Percentiles rank a stretch among this genome's conserved stretches.
Conservation (phyloP, 2,888 invertebrate species). For the Apodemia hepburni region DNA sequence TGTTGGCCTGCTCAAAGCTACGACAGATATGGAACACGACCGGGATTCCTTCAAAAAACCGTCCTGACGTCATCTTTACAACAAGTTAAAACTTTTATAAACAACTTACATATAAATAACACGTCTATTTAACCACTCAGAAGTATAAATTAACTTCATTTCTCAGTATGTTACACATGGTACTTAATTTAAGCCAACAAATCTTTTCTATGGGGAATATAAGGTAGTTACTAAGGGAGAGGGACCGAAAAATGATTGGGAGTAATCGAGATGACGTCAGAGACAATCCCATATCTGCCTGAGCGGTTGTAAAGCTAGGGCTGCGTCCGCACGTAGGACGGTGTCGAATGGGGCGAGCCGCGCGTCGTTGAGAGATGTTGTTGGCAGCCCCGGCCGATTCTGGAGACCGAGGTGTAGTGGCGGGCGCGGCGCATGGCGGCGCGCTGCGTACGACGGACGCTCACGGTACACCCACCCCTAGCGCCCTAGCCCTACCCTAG, state of each 20-base stretch:
- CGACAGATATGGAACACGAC: constrained; percentile 52
- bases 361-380: constrained; percentile 76
- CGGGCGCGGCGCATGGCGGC: constrained; percentile 73
- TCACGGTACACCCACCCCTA: constrained; percentile 56
- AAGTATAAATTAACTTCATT: neutral
- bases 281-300: constrained; percentile 37
- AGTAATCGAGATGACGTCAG: constrained; percentile 24
- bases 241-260: neutral
- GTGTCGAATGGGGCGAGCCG: constrained; percentile 74
- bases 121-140: neutral
- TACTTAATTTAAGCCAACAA: neutral
- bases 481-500: constrained; percentile 24
- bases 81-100: neutral
- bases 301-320: constrained; percentile 60
- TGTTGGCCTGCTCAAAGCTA: constrained; percentile 62
- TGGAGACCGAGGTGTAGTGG: constrained; percentile 80
- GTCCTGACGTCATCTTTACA: constrained; percentile 41
- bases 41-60: constrained; percentile 15
- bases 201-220: neutral
- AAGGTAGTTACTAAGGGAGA: neutral
- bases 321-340: constrained; percentile 66
- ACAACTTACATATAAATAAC: neutral
- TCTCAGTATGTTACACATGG: neutral
- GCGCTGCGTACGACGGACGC: constrained; percentile 75
- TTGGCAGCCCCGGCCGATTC: constrained; percentile 75